These are phyloP conservation scores for Paralichthys olivaceus DNA, from an alignment of 2,113 vertebrate species.

Conservation along the genomic window DNA sequence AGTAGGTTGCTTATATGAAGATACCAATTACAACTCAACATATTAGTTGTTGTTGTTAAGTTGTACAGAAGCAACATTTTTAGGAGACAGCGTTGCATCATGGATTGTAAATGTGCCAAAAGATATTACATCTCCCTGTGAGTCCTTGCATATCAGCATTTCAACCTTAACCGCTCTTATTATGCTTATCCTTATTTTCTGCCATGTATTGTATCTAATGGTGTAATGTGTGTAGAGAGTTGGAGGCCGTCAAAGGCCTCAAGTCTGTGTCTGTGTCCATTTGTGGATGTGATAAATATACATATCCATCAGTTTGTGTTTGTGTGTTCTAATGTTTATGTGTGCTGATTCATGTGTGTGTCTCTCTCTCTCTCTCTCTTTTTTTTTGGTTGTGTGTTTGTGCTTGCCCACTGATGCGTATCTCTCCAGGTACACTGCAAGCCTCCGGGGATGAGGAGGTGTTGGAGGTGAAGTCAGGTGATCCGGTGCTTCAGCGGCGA, in stretches of 20 bases:
- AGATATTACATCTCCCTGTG: not conserved
- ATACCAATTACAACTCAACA: too few relatives aligned
- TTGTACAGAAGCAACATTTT: too few relatives aligned
- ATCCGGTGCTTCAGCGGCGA: slow-evolving; percentile 73
- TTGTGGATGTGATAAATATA: slow-evolving; percentile 31
- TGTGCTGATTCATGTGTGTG: slow-evolving; percentile 13
- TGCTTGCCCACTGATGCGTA: slow-evolving; percentile 64
- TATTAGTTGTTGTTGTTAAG: too few relatives aligned
- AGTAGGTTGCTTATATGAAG: too few relatives aligned
- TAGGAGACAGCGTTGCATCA: too few relatives aligned
- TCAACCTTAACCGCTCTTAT: not conserved
- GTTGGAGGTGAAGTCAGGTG: slow-evolving; percentile 76
- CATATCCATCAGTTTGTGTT: slow-evolving; percentile 47
- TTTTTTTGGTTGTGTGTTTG: slow-evolving; percentile 27
- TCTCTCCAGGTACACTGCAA: slow-evolving; percentile 75
- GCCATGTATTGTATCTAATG: not conserved
- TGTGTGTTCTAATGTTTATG: slow-evolving; percentile 31
- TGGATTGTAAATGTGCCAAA: too few relatives aligned
- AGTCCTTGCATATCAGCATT: not conserved
- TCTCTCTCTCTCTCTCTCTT: slow-evolving; percentile 30
- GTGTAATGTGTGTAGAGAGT: not conserved
- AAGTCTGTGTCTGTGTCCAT: slow-evolving; percentile 4
- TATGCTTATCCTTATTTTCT: not conserved
- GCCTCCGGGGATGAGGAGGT: slow-evolving; percentile 76
- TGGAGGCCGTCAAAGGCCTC: not conserved